Percentiles rank a stretch among this genome's conserved stretches.
phyloP scores from a whole-genome alignment of 2,888 invertebrate genomes.

The Opisthograptis luteolata region DNA sequence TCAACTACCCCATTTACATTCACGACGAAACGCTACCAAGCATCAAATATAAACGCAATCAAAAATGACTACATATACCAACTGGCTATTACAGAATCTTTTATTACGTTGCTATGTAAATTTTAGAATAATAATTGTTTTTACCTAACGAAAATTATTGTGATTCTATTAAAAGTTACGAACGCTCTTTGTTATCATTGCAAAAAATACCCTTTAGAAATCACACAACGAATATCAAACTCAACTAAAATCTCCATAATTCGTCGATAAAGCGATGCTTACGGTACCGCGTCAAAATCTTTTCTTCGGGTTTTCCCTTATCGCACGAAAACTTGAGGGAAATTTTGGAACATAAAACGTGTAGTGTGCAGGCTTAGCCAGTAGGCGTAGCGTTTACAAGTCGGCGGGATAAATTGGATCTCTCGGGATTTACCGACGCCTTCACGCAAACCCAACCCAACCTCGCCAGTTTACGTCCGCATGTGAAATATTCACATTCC shows the following conservation, averaged over 20 bases:
- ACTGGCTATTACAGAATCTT: too few relatives aligned
- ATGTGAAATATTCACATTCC: slow-evolving; percentile 68
- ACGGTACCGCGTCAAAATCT: slow-evolving; percentile 44
- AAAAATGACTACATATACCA: too few relatives aligned
- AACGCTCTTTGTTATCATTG: not conserved
- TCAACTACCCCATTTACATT: slow-evolving; percentile 1
- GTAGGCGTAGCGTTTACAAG: slow-evolving; percentile 64
- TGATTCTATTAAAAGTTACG: too few relatives aligned
- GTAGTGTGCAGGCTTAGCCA: slow-evolving; percentile 59
- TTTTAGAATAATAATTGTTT: too few relatives aligned
- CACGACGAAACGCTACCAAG: too few relatives aligned
- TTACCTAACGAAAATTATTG: too few relatives aligned
- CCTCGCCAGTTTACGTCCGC: slow-evolving; percentile 55
- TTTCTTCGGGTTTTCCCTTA: slow-evolving; percentile 55
- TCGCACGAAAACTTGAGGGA: slow-evolving; percentile 56
- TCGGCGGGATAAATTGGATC: slow-evolving; percentile 74
- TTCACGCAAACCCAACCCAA: slow-evolving; percentile 56
- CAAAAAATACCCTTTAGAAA: slow-evolving; percentile 3
- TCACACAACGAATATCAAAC: slow-evolving; percentile 13
- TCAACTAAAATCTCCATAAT: slow-evolving; percentile 38
- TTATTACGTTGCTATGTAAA: too few relatives aligned
- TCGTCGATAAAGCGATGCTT: slow-evolving; percentile 43
- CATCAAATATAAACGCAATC: too few relatives aligned
- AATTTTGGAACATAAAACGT: slow-evolving; percentile 61
- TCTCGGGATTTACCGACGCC: slow-evolving; percentile 69